Conservation (phyloP, 2,797 vertebrate genomes). For the Hemibagrus guttatus region DNA sequence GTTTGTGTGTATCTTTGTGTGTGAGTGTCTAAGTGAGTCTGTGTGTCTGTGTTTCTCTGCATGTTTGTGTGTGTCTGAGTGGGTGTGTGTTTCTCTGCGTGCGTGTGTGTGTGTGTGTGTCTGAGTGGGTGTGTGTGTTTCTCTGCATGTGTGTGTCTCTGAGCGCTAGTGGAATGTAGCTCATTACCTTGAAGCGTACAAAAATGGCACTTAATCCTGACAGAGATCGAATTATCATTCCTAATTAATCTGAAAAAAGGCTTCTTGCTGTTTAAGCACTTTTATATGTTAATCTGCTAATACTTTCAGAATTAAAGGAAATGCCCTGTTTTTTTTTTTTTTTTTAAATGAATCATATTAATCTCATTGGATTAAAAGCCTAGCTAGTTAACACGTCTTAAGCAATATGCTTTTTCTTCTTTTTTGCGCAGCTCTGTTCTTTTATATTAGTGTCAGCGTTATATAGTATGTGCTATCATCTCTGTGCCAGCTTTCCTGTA, state of each 20-base stretch:
- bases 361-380: constrained; percentile 66
- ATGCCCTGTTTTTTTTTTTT: constrained; percentile 48
- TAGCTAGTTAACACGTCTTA: neutral
- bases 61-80: neutral
- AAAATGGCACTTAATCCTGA: constrained; percentile 40
- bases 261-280: constrained; percentile 44
- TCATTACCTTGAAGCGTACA: constrained; percentile 21
- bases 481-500: neutral
- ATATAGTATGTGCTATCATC: neutral
- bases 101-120: no score
- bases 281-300: constrained; percentile 47
- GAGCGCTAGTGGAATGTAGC: neutral
- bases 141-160: neutral
- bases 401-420: neutral
- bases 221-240: constrained; percentile 47
- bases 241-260: constrained; percentile 45
- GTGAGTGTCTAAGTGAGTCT: no score
- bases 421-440: neutral
- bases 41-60: no score
- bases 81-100: no score
- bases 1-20: no score
- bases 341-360: constrained; percentile 43
- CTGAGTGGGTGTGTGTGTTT: no score
- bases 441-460: neutral
- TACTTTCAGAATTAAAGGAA: constrained; percentile 37